These are phyloP conservation scores for Musca domestica DNA, from an alignment of 1,140 invertebrate species.

Conservation along the genomic window DNA sequence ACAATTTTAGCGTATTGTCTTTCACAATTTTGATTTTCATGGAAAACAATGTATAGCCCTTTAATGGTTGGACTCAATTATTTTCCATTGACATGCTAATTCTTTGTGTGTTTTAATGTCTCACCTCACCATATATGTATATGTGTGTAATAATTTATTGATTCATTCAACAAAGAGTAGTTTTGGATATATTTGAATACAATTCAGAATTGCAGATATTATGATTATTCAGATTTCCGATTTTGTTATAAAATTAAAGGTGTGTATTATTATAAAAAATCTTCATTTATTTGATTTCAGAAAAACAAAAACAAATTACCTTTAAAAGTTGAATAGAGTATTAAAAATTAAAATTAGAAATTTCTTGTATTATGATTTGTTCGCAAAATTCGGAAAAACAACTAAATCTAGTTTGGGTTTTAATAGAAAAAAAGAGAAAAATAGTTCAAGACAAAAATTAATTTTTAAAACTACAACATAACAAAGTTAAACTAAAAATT, in stretches of 20 bases:
- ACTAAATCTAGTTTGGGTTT: constrained; percentile 21
- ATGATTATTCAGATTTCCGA: not conserved
- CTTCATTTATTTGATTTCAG: constrained; percentile 14
- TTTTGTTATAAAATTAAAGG: constrained; percentile 7
- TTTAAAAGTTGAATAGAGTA: constrained; percentile 1
- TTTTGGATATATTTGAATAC: no score
- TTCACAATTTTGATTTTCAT: not conserved
- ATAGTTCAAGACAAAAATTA: constrained; percentile 18
- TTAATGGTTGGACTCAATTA: not conserved
- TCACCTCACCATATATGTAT: constrained; percentile 46
- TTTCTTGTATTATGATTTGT: constrained; percentile 4
- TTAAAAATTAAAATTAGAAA: not conserved
- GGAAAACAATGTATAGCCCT: no score
- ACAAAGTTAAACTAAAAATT: constrained; percentile 20
- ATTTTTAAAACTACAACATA: constrained; percentile 15
- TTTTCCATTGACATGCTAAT: constrained; percentile 36
- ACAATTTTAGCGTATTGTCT: constrained; percentile 45
- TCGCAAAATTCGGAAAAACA: not conserved
- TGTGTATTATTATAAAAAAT: constrained; percentile 11
- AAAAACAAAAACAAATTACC: constrained; percentile 24
- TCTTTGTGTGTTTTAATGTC: constrained; percentile 53
- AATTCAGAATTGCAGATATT: no score
- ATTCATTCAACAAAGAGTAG: not conserved
- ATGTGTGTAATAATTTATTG: not conserved
- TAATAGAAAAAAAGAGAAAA: constrained; percentile 15